phyloP scores from a whole-genome alignment of 2,113 vertebrate genomes.

The Corydoras sp. region DNA sequence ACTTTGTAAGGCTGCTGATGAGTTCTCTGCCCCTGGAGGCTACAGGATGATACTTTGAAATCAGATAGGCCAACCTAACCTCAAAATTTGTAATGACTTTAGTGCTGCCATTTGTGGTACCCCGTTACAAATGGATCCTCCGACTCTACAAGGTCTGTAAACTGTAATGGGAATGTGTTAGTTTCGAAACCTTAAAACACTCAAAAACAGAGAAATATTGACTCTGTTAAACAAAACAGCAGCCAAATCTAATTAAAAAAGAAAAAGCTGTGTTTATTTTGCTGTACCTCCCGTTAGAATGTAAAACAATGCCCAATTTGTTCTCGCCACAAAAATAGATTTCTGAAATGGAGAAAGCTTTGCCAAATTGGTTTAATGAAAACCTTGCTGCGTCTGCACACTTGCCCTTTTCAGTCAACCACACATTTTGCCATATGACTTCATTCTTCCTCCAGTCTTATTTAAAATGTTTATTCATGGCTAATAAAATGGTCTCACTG shows the following conservation, averaged over 20 bases:
- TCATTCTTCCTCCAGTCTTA: slow-evolving; percentile 3
- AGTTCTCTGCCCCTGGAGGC: slow-evolving; percentile 43
- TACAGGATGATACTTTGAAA: slow-evolving; percentile 40
- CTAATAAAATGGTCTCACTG: slow-evolving; percentile 26
- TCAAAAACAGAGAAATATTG: neutral
- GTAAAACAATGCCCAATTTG: slow-evolving; percentile 24
- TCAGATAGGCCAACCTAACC: slow-evolving; percentile 52
- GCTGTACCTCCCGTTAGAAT: slow-evolving; percentile 2
- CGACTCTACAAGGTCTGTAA: neutral
- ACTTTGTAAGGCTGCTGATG: slow-evolving; percentile 58
- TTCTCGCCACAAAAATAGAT: slow-evolving; percentile 26
- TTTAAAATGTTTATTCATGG: neutral
- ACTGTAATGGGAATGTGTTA: neutral
- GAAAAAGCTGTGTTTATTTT: neutral
- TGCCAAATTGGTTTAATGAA: slow-evolving; percentile 38
- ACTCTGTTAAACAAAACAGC: neutral
- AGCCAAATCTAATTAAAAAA: slow-evolving; percentile 1
- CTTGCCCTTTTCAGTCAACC: slow-evolving; percentile 23
- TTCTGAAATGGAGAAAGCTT: slow-evolving; percentile 6
- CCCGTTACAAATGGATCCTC: neutral
- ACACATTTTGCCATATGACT: slow-evolving; percentile 33
- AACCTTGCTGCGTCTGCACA: slow-evolving; percentile 32
- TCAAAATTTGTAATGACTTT: slow-evolving; percentile 37
- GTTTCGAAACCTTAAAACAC: neutral
- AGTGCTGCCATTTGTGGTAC: slow-evolving; percentile 2